A percentile compares a stretch with the other conserved stretches of the same genome.
These are phyloP conservation scores for Quadriops clusia DNA, from an alignment of 2,888 invertebrate genomes.

Conservation along the genomic window DNA sequence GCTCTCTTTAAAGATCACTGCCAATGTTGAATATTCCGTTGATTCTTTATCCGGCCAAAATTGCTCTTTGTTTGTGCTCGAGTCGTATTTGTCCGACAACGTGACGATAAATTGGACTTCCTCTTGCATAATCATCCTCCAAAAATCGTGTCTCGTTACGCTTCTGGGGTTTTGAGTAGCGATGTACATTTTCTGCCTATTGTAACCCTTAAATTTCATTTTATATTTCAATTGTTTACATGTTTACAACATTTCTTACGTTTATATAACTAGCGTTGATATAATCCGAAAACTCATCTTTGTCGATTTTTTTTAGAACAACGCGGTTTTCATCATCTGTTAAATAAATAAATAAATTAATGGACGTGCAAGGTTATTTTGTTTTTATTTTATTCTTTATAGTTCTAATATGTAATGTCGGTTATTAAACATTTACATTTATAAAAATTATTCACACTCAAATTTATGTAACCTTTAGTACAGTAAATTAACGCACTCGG, in stretches of 20 bases:
- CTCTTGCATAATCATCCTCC: conserved; percentile 24
- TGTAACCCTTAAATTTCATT: conserved; percentile 25
- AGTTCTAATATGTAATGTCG: no score
- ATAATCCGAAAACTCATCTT: conserved; percentile 2
- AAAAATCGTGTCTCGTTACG: conserved; percentile 25
- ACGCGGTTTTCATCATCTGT: conserved; percentile 4
- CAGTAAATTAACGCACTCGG: no score
- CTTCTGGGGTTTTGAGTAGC: conserved; percentile 28
- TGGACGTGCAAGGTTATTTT: no score
- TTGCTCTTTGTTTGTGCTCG: conserved; percentile 11
- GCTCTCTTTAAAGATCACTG: no score
- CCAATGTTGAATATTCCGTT: no score
- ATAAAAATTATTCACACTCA: no score
- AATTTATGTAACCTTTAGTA: no score
- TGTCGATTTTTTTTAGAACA: neutral
- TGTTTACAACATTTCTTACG: conserved; percentile 1
- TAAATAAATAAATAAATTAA: neutral
- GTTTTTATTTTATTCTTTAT: no score
- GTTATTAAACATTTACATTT: no score
- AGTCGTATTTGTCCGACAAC: conserved; percentile 11
- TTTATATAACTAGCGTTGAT: conserved; percentile 8
- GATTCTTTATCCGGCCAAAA: no score
- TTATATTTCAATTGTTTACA: neutral
- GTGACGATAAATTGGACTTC: conserved; percentile 12
- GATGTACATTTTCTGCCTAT: conserved; percentile 23